A percentile compares a stretch with the other conserved stretches of the same genome.
phyloP scores from a whole-genome alignment of 2,888 invertebrate species.

The Drosophila nr. medialis region DNA sequence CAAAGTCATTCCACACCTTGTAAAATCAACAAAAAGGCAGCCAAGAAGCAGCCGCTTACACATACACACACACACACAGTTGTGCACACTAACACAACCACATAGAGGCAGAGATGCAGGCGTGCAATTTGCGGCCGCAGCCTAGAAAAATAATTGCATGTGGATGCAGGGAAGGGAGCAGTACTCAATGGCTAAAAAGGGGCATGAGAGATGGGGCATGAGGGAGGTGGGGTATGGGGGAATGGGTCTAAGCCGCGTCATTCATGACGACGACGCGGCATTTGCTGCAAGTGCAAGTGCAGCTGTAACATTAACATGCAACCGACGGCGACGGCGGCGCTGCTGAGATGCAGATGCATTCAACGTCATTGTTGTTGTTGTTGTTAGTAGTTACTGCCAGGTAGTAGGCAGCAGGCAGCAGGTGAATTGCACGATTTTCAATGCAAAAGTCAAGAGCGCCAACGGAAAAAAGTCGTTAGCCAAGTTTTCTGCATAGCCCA shows the following conservation, averaged over 20 bases:
- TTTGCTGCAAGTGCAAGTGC: conserved; percentile 79
- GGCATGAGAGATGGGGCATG: conserved; percentile 23
- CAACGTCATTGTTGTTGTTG: conserved; percentile 68
- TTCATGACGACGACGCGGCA: conserved; percentile 71
- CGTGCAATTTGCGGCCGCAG: conserved; percentile 74
- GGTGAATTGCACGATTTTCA: conserved; percentile 84
- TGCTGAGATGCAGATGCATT: conserved; percentile 76
- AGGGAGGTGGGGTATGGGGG: conserved; percentile 1
- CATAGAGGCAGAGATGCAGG: conserved; percentile 43
- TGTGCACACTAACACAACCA: conserved; percentile 12
- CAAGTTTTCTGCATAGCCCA: conserved; percentile 72
- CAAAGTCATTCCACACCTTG: conserved; percentile 82
- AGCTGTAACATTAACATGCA: conserved; percentile 81
- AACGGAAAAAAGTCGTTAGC: conserved; percentile 81
- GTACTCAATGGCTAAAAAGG: conserved; percentile 29
- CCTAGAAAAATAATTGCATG: conserved; percentile 76
- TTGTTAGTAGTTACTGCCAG: conserved; percentile 51
- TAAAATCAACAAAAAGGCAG: conserved; percentile 73
- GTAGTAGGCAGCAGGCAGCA: conserved; percentile 70
- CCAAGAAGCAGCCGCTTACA: conserved; percentile 48
- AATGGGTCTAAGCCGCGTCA: conserved; percentile 66
- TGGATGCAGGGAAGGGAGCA: conserved; percentile 48
- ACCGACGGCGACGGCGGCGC: conserved; percentile 45
- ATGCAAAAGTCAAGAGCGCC: conserved; percentile 83
- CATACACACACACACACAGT: conserved; percentile 25